phyloP scores from a whole-genome alignment of 2,888 invertebrate species.

The Amaurobius ferox region DNA sequence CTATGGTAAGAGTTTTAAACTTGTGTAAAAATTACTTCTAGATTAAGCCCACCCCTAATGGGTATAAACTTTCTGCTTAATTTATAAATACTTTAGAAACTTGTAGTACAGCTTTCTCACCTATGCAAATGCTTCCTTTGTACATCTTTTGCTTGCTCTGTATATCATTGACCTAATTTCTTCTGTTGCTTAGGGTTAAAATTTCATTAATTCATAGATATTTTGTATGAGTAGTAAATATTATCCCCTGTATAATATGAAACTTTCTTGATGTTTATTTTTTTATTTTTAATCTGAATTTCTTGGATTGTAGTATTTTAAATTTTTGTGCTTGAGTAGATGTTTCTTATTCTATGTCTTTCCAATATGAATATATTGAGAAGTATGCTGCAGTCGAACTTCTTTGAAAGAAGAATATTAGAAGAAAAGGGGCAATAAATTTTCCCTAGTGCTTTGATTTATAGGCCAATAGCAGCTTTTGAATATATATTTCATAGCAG shows the following conservation, averaged over 20 bases:
- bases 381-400: conserved; percentile 1
- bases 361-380: not conserved
- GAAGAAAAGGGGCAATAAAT: no score
- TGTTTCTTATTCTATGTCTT: not conserved
- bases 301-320: not conserved
- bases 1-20: conserved; percentile 49
- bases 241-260: no score
- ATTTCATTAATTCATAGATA: not conserved
- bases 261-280: no score
- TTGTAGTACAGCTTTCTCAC: not conserved
- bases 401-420: not conserved
- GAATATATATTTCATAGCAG: no score
- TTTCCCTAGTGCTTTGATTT: no score
- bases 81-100: not conserved
- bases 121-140: conserved; percentile 1
- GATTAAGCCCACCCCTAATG: not conserved
- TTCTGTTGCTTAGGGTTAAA: not conserved
- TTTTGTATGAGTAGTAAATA: not conserved
- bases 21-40: not conserved
- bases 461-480: no score
- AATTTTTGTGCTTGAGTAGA: not conserved
- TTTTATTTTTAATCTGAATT: no score
- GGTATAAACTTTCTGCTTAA: not conserved
- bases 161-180: not conserved
- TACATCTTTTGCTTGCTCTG: not conserved